phyloP scores from a whole-genome alignment of 2,797 vertebrate species.

The Nyctalus aviator region DNA sequence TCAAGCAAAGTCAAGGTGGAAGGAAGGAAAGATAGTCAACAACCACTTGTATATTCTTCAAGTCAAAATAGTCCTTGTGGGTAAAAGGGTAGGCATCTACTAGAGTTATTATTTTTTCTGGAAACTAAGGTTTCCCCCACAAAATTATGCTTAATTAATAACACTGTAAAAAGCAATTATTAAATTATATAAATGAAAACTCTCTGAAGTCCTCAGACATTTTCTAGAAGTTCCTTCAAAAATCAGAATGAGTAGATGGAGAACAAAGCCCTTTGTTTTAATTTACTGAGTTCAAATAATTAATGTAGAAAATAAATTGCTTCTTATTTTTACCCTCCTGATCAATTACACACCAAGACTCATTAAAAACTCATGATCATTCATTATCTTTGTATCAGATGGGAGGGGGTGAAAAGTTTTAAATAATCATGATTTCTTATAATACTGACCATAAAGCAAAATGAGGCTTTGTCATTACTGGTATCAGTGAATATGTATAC shows the following conservation, averaged over 20 bases:
- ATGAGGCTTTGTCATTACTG: not conserved
- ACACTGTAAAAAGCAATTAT: not conserved
- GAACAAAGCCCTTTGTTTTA: not conserved
- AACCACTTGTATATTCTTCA: not conserved
- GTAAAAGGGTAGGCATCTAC: not conserved
- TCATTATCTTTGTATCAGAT: not conserved
- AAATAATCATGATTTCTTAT: constrained; percentile 11
- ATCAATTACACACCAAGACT: not conserved
- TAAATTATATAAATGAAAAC: not conserved
- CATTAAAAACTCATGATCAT: not conserved
- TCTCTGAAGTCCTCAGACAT: not conserved
- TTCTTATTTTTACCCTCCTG: not conserved
- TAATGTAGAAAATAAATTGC: not conserved
- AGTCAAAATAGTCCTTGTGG: not conserved
- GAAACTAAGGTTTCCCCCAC: not conserved
- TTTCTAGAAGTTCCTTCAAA: not conserved
- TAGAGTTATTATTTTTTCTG: not conserved
- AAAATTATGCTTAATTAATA: constrained; percentile 6
- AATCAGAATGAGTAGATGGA: not conserved
- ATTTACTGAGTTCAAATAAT: constrained; percentile 39
- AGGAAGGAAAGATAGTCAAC: not conserved
- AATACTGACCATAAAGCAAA: not conserved
- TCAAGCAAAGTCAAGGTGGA: not conserved
- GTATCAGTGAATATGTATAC: not conserved
- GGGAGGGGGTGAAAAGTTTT: not conserved